phyloP scores from a whole-genome alignment of 2,888 invertebrate species.

The Cheilosia pagana region DNA sequence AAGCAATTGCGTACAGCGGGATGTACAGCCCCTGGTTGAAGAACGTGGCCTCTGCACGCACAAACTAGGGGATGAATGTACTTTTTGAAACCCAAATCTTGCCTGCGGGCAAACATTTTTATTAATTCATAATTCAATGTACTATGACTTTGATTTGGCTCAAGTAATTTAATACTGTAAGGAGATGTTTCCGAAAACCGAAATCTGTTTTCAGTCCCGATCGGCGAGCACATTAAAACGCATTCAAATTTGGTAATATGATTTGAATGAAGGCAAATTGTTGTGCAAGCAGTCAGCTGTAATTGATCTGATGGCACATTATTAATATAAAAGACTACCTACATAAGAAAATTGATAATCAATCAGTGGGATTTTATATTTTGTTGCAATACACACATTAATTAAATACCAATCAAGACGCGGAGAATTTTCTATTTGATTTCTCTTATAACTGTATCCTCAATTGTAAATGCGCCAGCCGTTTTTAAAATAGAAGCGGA shows the following conservation, averaged over 20 bases:
- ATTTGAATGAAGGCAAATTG: conserved; percentile 69
- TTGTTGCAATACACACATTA: background rate
- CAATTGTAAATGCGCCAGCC: too few relatives aligned
- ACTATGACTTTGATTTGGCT: conserved; percentile 79
- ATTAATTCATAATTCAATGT: conserved; percentile 83
- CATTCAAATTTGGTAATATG: conserved; percentile 66
- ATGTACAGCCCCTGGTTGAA: conserved; percentile 44
- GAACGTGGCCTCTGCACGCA: conserved; percentile 31
- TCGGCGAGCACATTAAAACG: conserved; percentile 55
- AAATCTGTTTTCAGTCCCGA: conserved; percentile 56
- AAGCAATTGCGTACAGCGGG: conserved; percentile 55
- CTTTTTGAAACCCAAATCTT: conserved; percentile 81
- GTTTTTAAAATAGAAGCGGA: too few relatives aligned
- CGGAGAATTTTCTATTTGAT: background rate
- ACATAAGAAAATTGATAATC: conserved; percentile 36
- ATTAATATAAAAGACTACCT: conserved; percentile 26
- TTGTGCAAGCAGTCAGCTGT: conserved; percentile 69
- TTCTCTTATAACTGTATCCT: background rate
- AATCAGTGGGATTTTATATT: conserved; percentile 5
- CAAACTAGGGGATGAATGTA: conserved; percentile 71
- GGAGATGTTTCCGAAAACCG: conserved; percentile 60
- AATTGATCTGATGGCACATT: conserved; percentile 57
- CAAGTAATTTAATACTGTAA: conserved; percentile 71
- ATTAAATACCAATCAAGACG: background rate
- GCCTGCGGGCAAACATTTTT: conserved; percentile 83